A percentile compares a stretch with the other conserved stretches of the same genome.
Conservation (phyloP, 1,140 invertebrate species). For the Stegodyphus mimosarum region DNA sequence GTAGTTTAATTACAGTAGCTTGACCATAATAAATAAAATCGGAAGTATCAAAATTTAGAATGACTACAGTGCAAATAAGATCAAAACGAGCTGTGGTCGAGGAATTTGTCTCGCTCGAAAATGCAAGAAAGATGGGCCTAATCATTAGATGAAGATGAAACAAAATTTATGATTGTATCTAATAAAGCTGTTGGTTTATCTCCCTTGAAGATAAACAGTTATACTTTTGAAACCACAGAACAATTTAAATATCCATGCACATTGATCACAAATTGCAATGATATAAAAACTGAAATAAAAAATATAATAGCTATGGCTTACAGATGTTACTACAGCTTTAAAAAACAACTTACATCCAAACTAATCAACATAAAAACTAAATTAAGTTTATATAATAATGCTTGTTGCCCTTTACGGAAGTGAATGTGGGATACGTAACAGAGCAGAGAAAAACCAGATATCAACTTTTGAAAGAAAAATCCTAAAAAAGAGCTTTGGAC, state of each 20-base stretch:
- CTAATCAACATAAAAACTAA: constrained; percentile 2
- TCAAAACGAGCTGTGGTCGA: no score
- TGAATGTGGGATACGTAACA: neutral
- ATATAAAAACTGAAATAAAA: neutral
- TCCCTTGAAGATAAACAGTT: constrained; percentile 4
- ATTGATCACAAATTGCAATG: no score
- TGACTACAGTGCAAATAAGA: no score
- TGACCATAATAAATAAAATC: no score
- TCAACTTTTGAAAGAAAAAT: neutral
- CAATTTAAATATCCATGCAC: neutral
- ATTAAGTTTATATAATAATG: neutral
- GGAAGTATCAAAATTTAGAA: no score
- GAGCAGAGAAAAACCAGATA: neutral
- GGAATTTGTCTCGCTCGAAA: no score
- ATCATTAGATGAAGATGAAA: neutral
- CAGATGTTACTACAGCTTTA: neutral
- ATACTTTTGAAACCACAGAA: neutral
- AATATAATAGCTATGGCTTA: neutral
- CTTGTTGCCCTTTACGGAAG: neutral
- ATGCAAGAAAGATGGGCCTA: no score
- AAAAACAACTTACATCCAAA: neutral
- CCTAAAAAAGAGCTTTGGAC: neutral
- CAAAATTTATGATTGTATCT: neutral
- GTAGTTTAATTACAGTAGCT: no score
- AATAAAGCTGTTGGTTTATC: neutral